Evolutionary conservation across 2,797 vertebrate genomes (phyloP).

Genomic region (Heteromormyrus szaboi): DNA sequence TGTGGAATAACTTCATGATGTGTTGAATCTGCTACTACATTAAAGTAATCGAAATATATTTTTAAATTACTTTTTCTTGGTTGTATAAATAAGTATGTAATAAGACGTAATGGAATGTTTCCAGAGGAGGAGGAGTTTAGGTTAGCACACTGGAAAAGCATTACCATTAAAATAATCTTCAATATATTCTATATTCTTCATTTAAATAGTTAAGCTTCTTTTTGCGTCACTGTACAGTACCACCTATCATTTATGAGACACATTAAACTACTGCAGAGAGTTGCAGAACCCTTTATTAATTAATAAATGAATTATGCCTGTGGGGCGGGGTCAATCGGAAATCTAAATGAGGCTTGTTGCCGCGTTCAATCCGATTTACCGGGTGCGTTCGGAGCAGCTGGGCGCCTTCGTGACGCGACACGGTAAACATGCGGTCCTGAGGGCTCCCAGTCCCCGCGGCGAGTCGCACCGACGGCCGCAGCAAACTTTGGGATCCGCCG

Average conservation of each 20-base stretch:
- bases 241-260: neutral
- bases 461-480: neutral
- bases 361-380: neutral
- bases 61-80: neutral
- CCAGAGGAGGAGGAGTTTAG: neutral
- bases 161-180: neutral
- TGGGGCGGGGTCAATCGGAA: neutral
- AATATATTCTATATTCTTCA: neutral
- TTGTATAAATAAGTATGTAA: neutral
- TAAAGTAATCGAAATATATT: neutral
- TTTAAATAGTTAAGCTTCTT: neutral
- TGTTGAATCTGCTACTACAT: neutral
- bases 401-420: neutral
- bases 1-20: neutral
- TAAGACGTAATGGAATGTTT: neutral
- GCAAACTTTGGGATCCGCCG: neutral
- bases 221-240: neutral
- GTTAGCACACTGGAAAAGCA: neutral
- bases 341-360: neutral
- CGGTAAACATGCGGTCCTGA: neutral
- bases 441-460: neutral
- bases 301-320: neutral
- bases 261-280: neutral
- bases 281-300: neutral
- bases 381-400: neutral